These are phyloP conservation scores for Tyrophagus putrescentiae DNA, from an alignment of 1,140 invertebrate species.

Conservation along the genomic window DNA sequence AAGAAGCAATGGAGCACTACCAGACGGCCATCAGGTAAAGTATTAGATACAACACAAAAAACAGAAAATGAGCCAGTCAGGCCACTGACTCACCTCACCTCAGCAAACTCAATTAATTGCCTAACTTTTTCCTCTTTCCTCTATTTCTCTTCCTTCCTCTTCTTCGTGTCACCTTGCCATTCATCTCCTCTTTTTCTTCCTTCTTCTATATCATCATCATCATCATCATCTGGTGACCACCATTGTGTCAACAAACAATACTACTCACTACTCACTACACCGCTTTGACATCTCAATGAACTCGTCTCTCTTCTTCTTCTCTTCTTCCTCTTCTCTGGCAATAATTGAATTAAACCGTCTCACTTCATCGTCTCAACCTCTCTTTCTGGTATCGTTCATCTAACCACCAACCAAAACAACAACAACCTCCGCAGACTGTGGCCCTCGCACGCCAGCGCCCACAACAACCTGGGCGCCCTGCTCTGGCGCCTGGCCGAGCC, in stretches of 20 bases:
- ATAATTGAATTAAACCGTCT: too few species aligned
- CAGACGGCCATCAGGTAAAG: slow-evolving; percentile 54
- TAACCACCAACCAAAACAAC: not conserved
- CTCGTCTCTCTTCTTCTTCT: too few species aligned
- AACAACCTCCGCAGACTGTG: slow-evolving; percentile 47
- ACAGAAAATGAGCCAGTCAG: too few species aligned
- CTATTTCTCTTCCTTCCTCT: not conserved
- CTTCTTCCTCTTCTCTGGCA: too few species aligned
- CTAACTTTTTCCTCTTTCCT: not conserved
- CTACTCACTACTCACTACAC: too few species aligned
- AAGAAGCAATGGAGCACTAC: slow-evolving; percentile 60
- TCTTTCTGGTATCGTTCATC: not conserved
- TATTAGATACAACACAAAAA: too few species aligned
- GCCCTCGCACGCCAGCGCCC: slow-evolving; percentile 68
- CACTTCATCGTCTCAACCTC: too few species aligned
- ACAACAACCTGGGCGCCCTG: slow-evolving; percentile 72
- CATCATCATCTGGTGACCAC: too few species aligned
- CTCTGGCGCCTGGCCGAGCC: slow-evolving; percentile 47
- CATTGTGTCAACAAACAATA: not conserved
- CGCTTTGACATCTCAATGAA: too few species aligned
- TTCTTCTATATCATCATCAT: not conserved
- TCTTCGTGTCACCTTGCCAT: not conserved
- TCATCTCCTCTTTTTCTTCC: not conserved
- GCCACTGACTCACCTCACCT: too few species aligned
- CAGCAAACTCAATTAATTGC: too few species aligned